Evolutionary conservation across 2,888 invertebrate species (phyloP).

Genomic region (Empis stercorea): DNA sequence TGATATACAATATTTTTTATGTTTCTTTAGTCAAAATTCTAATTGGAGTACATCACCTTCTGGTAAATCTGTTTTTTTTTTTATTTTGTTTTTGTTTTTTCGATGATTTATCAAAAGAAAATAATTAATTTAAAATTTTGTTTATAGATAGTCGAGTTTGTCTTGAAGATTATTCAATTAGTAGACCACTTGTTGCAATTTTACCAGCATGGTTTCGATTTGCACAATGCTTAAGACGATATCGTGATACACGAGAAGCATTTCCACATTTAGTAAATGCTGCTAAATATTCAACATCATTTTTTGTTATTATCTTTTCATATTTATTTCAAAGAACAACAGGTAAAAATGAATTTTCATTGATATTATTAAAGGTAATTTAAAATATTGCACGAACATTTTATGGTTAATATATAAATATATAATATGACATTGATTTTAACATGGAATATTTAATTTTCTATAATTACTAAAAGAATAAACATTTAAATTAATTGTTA

Average conservation of each 20-base stretch:
- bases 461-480: no score
- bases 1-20: conserved; percentile 67
- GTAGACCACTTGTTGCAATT: conserved; percentile 55
- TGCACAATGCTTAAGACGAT: conserved; percentile 71
- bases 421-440: no score
- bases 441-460: no score
- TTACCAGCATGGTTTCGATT: conserved; percentile 78
- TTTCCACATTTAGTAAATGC: conserved; percentile 78
- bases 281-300: conserved; percentile 80
- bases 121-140: conserved; percentile 1
- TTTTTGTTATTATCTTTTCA: conserved; percentile 68
- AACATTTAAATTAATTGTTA: no score
- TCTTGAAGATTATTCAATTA: conserved; percentile 37
- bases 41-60: conserved; percentile 41
- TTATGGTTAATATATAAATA: no score
- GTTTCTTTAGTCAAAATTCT: conserved; percentile 55
- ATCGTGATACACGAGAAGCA: conserved; percentile 62
- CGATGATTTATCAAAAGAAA: no score
- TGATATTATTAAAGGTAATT: conserved; percentile 13
- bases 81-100: conserved; percentile 3
- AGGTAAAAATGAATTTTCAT: conserved; percentile 28
- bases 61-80: conserved; percentile 16
- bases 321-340: conserved; percentile 33
- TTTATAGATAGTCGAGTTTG: conserved; percentile 38
- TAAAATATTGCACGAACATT: no score